Conservation (phyloP, 2,888 invertebrate species). For the Drosophila longiperda region DNA sequence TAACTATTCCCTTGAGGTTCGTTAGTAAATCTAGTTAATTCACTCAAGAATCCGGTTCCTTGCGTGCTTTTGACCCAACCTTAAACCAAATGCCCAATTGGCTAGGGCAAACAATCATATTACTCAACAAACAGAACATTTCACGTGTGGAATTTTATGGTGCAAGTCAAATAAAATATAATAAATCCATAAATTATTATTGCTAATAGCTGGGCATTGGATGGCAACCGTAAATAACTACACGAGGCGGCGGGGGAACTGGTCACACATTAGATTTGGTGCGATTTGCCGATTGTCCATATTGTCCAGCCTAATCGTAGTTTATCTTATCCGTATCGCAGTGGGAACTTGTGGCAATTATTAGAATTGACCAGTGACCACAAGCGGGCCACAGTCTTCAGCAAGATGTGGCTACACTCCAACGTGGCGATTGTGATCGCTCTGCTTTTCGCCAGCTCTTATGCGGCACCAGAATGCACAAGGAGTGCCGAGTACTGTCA, state of each 20-base stretch:
- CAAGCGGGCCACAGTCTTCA: constrained; percentile 44
- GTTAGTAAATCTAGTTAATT: neutral
- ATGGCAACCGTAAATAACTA: constrained; percentile 60
- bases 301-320: constrained; percentile 31
- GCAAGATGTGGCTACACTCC: constrained; percentile 54
- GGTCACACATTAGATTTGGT: constrained; percentile 44
- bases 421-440: constrained; percentile 50
- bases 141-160: constrained; percentile 63
- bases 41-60: neutral
- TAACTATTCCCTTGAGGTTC: too few species aligned
- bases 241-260: constrained; percentile 50
- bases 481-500: constrained; percentile 72
- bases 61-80: constrained; percentile 9
- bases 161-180: constrained; percentile 6
- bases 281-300: constrained; percentile 28
- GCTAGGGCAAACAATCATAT: constrained; percentile 3
- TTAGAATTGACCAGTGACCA: neutral
- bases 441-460: constrained; percentile 19
- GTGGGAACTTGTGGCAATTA: constrained; percentile 23
- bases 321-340: constrained; percentile 71
- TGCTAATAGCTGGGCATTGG: constrained; percentile 12
- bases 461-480: constrained; percentile 69
- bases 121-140: constrained; percentile 23
- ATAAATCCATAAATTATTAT: constrained; percentile 68
- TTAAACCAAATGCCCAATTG: neutral